Conservation (phyloP, 2,797 vertebrate species). For the Allobates femoralis region DNA sequence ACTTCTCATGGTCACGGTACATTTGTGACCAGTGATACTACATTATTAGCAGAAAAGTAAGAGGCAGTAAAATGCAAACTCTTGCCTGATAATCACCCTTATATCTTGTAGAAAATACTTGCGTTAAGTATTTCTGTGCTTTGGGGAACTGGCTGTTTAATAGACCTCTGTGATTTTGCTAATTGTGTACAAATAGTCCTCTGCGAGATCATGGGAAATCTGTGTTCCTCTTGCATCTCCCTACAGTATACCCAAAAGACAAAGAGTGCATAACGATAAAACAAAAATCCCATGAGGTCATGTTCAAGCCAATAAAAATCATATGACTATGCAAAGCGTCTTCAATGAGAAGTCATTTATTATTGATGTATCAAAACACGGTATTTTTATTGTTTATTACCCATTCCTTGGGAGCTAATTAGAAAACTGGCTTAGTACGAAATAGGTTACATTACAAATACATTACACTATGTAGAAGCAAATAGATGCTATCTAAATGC, state of each 20-base stretch:
- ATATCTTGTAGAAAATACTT: background rate
- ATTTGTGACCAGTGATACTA: background rate
- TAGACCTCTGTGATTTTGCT: conserved; percentile 24
- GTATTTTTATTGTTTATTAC: background rate
- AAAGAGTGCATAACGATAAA: conserved; percentile 2
- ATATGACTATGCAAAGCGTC: conserved; percentile 15
- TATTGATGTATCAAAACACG: conserved; percentile 9
- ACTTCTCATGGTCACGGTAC: background rate
- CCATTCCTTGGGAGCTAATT: background rate
- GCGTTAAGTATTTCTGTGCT: background rate
- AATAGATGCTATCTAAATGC: background rate
- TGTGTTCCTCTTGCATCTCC: background rate
- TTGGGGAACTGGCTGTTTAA: conserved; percentile 1
- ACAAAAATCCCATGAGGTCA: conserved; percentile 15
- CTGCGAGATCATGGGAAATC: conserved; percentile 6
- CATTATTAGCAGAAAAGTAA: background rate
- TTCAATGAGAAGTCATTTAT: background rate
- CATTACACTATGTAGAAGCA: background rate
- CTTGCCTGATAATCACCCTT: background rate
- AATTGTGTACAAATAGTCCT: conserved; percentile 10
- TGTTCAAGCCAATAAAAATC: conserved; percentile 12
- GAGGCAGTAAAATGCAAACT: background rate
- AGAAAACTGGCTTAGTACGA: background rate
- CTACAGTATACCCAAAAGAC: background rate
- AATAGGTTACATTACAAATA: background rate